phyloP scores from a whole-genome alignment of 1,140 invertebrate species.

The Panulirus ornatus region DNA sequence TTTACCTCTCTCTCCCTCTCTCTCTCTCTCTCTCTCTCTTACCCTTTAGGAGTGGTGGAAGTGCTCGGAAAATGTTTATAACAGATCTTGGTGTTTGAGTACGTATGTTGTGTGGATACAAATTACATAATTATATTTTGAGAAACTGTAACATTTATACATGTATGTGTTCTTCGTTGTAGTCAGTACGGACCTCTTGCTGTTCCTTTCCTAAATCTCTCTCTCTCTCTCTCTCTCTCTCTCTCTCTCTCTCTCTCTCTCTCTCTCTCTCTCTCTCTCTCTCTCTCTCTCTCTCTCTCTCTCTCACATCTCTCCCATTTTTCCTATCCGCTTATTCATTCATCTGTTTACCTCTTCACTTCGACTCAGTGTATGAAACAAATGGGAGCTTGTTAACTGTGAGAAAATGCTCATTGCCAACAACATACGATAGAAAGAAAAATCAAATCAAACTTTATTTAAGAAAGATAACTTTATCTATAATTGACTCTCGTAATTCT shows the following conservation, averaged over 20 bases:
- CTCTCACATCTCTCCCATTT: background rate
- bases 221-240: background rate
- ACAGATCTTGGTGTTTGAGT: background rate
- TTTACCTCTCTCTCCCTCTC: background rate
- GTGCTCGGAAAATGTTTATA: constrained; percentile 1
- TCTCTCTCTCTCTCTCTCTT: background rate
- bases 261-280: background rate
- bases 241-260: background rate
- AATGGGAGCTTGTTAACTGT: background rate
- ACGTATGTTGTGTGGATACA: constrained; percentile 5
- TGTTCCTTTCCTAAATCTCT: background rate
- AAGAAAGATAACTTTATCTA: too few species aligned
- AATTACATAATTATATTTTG: constrained; percentile 28
- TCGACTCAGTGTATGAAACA: background rate
- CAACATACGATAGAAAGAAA: too few species aligned
- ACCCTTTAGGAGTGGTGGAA: background rate
- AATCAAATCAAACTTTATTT: too few species aligned
- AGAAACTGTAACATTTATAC: constrained; percentile 10
- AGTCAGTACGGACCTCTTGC: background rate
- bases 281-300: too few species aligned
- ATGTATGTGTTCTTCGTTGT: background rate
- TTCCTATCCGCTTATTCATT: background rate
- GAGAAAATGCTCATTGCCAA: too few species aligned
- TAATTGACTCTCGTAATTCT: too few species aligned
- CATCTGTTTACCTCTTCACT: background rate